A percentile compares a stretch with the other conserved stretches of the same genome.
Conservation (phyloP, 2,888 invertebrate genomes). For the Tenthredo mesomela region DNA sequence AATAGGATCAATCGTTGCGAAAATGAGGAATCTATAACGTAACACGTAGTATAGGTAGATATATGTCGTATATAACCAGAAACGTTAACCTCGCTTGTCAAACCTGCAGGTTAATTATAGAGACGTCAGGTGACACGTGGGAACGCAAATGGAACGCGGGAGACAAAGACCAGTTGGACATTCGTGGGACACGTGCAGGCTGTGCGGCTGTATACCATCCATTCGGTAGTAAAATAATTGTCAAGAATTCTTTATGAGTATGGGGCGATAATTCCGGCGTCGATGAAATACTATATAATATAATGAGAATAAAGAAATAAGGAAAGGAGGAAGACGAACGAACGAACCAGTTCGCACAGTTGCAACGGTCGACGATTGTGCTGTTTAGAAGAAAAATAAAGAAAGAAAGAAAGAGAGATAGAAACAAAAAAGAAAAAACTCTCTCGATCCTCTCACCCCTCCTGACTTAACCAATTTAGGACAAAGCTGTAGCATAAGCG, state of each 20-base stretch:
- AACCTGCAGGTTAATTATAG: slow-evolving; percentile 21
- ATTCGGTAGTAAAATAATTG: background rate
- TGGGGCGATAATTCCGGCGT: background rate
- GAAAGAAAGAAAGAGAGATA: background rate
- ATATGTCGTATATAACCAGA: background rate
- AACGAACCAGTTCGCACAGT: background rate
- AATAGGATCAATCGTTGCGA: background rate
- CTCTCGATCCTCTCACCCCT: background rate
- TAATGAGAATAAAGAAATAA: too few species aligned
- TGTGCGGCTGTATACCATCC: background rate
- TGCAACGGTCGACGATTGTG: background rate
- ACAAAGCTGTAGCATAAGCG: background rate
- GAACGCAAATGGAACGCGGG: slow-evolving; percentile 38
- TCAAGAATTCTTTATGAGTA: background rate
- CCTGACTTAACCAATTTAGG: slow-evolving; percentile 7
- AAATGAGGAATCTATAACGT: background rate
- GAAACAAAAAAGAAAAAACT: background rate
- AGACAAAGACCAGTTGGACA: slow-evolving; percentile 28
- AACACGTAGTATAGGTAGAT: background rate
- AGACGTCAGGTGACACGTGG: slow-evolving; percentile 47
- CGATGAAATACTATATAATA: background rate
- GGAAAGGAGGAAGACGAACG: background rate
- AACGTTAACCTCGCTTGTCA: slow-evolving; percentile 9
- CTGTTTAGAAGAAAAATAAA: background rate
- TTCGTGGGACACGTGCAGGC: slow-evolving; percentile 31